Base-by-base conservation (phyloP, 2,113 vertebrate genomes). In the Cranoglanis bouderius region DNA sequence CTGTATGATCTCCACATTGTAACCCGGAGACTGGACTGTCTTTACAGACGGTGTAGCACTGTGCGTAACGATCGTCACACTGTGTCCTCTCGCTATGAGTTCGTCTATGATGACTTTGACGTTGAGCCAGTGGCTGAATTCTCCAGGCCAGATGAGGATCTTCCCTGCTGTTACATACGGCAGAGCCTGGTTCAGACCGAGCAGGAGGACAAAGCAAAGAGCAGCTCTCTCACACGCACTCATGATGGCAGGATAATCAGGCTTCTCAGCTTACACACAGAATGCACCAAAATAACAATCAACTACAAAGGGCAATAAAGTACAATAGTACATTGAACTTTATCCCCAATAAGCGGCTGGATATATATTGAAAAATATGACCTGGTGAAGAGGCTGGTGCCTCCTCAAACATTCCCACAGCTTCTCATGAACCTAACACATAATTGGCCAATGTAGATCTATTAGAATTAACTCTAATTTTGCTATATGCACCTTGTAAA, bases 71-170 rank as follows among this genome's bases (percentile, higher is more conserved):
- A 95, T 89, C 0, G 94, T 96, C 29, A 95, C 88, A 1, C 82
- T 87, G 21, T 95, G 94, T 12, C 92, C 92, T 35, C 89, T 93
- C 0, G 77, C 46, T 0, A 61, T 21, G 4, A 96, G 84, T 14
- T 90, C 85, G 0, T 95, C 92, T 29, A 95, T 83, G 53, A 94
- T 88, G 6, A 6, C 61, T 89, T 93, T 93, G 0, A 94, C 1
- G 53, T 93, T 96, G 61, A 95, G 92, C 93, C 94, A 95, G 59
- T 95, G 95, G 65, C 94, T 96, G 90, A 92, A 90, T 24, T 94
- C 94, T 6, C 86, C 90, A 3, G 94, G 94, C 94, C 93, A 95
- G 2, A 94, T 91, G 13, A 95, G 85, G 4, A 95, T 82, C 78
- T 95, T 95, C 6, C 92, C 93, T 81, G 81, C 67, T 26, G 74